Percentiles rank a stretch among this genome's conserved stretches.
phyloP scores from a whole-genome alignment of 1,140 invertebrate species.

The Triops longicaudatus region DNA sequence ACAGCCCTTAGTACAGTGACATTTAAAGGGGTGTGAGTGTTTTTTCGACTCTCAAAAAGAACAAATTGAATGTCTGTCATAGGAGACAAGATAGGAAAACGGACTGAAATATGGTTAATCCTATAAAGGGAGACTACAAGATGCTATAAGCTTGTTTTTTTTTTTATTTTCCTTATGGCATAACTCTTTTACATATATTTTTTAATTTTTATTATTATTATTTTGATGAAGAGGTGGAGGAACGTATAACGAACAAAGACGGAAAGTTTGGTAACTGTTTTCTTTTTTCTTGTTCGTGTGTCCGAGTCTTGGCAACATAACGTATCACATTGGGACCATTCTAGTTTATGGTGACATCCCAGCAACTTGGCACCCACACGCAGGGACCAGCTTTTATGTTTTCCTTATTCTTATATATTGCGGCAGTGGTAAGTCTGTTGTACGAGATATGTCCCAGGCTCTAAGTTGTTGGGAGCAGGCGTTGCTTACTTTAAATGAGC shows the following conservation, averaged over 20 bases:
- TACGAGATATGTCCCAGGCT: neutral
- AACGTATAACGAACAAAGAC: too few relatives aligned
- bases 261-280: too few relatives aligned
- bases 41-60: neutral
- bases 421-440: neutral
- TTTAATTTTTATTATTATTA: neutral
- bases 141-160: neutral
- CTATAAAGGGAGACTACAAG: neutral
- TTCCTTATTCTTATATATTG: neutral
- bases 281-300: too few relatives aligned
- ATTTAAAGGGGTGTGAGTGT: neutral
- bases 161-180: neutral
- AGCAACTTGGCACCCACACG: neutral
- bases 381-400: neutral
- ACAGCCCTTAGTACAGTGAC: neutral
- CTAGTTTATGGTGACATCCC: conserved; percentile 1
- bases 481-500: neutral
- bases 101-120: neutral
- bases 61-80: conserved; percentile 2
- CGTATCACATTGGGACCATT: neutral
- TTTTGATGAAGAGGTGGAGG: neutral
- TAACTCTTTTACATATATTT: neutral
- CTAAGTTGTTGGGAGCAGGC: neutral
- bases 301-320: neutral
- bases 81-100: neutral